These are phyloP conservation scores for Orycteropus afer DNA, from an alignment of 2,113 vertebrate species.

Conservation along the genomic window DNA sequence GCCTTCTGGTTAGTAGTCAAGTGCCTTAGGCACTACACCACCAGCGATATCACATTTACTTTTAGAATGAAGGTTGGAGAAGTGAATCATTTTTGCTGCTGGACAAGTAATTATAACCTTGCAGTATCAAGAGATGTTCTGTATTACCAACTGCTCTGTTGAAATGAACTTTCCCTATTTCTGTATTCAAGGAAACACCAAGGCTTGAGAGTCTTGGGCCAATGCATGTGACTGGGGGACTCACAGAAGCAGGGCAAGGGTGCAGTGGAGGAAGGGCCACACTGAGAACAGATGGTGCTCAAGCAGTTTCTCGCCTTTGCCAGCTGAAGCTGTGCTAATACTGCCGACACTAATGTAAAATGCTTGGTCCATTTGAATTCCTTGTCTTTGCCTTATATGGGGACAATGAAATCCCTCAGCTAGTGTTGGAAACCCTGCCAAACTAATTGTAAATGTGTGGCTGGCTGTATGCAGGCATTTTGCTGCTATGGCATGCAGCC, in stretches of 20 bases:
- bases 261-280: not conserved
- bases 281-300: slow-evolving; percentile 29
- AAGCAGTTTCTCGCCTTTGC: slow-evolving; percentile 15
- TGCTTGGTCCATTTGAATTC: slow-evolving; percentile 57
- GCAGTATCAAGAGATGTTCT: slow-evolving; percentile 3
- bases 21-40: no score
- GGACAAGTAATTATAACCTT: not conserved
- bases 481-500: slow-evolving; percentile 4
- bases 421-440: not conserved
- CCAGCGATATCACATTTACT: not conserved
- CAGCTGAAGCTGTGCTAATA: slow-evolving; percentile 31
- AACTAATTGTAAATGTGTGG: not conserved
- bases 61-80: not conserved
- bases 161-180: slow-evolving; percentile 8
- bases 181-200: not conserved
- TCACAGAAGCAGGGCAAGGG: not conserved
- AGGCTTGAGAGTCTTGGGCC: not conserved
- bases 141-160: not conserved
- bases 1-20: no score
- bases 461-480: not conserved
- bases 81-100: not conserved
- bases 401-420: slow-evolving; percentile 16
- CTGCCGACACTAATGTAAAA: slow-evolving; percentile 45
- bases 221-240: not conserved
- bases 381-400: slow-evolving; percentile 48